Conservation (phyloP, 2,797 vertebrate species). For the Takifugu rubripes region DNA sequence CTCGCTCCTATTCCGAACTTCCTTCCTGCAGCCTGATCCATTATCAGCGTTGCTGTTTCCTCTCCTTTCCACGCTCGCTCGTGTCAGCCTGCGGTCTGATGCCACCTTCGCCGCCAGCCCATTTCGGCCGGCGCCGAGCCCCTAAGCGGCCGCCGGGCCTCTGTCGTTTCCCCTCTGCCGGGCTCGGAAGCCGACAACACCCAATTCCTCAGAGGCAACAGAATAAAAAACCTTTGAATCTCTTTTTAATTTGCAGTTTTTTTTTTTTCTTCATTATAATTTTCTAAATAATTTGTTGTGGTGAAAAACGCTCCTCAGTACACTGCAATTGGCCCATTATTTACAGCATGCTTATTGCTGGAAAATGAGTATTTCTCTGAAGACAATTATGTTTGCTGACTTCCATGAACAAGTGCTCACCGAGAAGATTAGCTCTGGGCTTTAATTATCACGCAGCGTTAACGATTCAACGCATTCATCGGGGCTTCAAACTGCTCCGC, state of each 20-base stretch:
- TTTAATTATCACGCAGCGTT: neutral
- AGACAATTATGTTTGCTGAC: neutral
- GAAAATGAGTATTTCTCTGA: neutral
- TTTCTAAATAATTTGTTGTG: neutral
- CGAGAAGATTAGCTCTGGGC: neutral
- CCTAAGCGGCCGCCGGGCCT: constrained; percentile 49
- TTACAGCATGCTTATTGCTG: neutral
- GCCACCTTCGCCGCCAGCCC: constrained; percentile 48
- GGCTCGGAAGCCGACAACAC: constrained; percentile 47
- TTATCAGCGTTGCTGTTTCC: constrained; percentile 43
- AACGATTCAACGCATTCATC: too few relatives aligned
- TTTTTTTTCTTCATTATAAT: constrained; percentile 2
- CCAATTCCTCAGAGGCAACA: constrained; percentile 55
- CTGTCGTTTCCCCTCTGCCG: constrained; percentile 58
- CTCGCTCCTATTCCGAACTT: too few relatives aligned
- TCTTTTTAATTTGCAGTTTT: constrained; percentile 5
- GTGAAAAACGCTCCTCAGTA: neutral
- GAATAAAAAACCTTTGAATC: constrained; percentile 39
- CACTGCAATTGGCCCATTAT: neutral
- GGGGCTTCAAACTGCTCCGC: too few relatives aligned
- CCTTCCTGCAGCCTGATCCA: constrained; percentile 15
- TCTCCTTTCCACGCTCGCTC: constrained; percentile 55
- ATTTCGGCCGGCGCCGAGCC: constrained; percentile 37
- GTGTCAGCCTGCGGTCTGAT: constrained; percentile 27
- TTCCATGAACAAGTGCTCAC: neutral